A percentile compares a stretch with the other conserved stretches of the same genome.
Conservation (phyloP, 2,797 vertebrate genomes). For the Arremon aurantiirostris region DNA sequence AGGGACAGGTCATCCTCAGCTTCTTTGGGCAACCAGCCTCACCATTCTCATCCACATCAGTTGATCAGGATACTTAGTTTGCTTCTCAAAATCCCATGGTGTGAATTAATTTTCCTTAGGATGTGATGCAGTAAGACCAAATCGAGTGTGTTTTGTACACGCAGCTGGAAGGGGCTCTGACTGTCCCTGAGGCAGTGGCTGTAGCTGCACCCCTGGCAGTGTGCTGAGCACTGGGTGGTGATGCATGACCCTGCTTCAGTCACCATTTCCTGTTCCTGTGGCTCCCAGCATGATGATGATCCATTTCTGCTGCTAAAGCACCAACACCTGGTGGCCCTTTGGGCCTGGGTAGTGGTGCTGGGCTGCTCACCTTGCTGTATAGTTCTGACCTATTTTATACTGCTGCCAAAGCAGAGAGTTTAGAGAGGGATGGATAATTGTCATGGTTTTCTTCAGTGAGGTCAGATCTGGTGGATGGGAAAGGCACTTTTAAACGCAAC, state of each 20-base stretch:
- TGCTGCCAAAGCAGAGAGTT: background rate
- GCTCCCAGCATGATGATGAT: background rate
- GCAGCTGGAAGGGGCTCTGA: background rate
- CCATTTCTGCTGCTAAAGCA: background rate
- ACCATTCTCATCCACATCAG: background rate
- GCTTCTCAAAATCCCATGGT: background rate
- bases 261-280: background rate
- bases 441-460: rapidly evolving
- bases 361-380: background rate
- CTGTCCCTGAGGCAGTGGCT: background rate
- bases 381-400: background rate
- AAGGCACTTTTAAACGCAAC: background rate
- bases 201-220: background rate
- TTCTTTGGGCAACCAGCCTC: background rate
- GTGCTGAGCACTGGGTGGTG: background rate
- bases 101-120: background rate
- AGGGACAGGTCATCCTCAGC: background rate
- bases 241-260: background rate
- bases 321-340: background rate
- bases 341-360: background rate
- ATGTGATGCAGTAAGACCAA: background rate
- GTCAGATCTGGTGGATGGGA: background rate
- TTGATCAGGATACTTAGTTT: background rate
- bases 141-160: background rate
- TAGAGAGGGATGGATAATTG: background rate